Evolutionary conservation across 1,140 invertebrate species (phyloP).

Genomic region (Paraescarpia echinospica): DNA sequence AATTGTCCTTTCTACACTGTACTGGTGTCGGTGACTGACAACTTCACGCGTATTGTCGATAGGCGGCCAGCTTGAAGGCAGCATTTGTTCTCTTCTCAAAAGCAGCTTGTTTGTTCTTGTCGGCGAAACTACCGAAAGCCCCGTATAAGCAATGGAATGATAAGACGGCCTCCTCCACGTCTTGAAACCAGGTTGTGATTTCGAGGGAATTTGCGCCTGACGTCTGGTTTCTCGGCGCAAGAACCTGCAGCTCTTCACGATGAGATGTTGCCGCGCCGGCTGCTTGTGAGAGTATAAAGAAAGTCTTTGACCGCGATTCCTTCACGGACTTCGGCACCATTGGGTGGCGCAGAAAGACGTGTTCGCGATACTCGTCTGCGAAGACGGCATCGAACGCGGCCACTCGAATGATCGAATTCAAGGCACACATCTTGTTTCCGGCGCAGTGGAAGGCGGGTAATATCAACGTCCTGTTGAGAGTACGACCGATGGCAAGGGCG

Average conservation of each 20-base stretch:
- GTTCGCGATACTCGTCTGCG: slow-evolving; percentile 24
- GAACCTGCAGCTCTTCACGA: background rate
- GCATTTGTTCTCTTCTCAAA: background rate
- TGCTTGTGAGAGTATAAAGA: background rate
- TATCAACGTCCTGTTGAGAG: slow-evolving; percentile 28
- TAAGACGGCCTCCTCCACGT: background rate
- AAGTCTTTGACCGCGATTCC: background rate
- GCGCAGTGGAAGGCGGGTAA: slow-evolving; percentile 27
- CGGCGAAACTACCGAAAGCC: background rate
- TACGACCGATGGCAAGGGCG: slow-evolving; percentile 22
- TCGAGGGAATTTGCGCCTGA: background rate
- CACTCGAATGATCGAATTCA: slow-evolving; percentile 28
- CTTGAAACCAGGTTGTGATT: slow-evolving; percentile 3
- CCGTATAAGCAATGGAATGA: slow-evolving; percentile 2
- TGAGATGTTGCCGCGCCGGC: background rate
- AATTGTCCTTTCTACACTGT: background rate
- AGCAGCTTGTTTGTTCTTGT: background rate
- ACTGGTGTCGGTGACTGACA: background rate
- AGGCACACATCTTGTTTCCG: slow-evolving; percentile 4
- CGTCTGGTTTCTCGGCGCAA: background rate
- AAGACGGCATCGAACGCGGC: slow-evolving; percentile 24
- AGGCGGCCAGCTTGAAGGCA: background rate
- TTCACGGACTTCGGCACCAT: slow-evolving; percentile 11
- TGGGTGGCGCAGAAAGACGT: slow-evolving; percentile 27
- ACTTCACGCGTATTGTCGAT: background rate